Conservation (phyloP, 1,140 invertebrate genomes). For the Drosophila nasuta region DNA sequence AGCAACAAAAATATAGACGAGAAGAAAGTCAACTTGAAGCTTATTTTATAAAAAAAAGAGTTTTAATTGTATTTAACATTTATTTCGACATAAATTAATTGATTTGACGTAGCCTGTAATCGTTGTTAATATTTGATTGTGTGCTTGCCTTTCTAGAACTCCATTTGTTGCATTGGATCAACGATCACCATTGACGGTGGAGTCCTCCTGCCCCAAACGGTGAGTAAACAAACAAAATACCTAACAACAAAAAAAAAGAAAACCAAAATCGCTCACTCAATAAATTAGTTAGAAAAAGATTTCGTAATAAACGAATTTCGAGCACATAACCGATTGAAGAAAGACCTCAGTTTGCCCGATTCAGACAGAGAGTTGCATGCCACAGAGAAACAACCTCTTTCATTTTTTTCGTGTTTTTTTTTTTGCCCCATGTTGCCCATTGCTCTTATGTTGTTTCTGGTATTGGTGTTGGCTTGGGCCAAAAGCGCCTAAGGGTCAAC, state of each 20-base stretch:
- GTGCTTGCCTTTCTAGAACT: constrained; percentile 62
- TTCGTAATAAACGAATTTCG: constrained; percentile 80
- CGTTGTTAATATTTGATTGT: constrained; percentile 6
- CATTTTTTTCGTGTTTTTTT: constrained; percentile 20
- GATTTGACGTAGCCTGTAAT: constrained; percentile 5
- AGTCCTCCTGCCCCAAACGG: constrained; percentile 84
- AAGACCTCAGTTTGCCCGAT: constrained; percentile 30
- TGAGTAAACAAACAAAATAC: constrained; percentile 57
- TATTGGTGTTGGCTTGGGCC: constrained; percentile 53
- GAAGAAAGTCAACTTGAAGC: constrained; percentile 1
- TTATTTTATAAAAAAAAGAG: neutral
- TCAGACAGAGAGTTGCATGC: constrained; percentile 40
- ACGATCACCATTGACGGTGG: constrained; percentile 84
- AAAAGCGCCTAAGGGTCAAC: constrained; percentile 66
- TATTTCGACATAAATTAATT: neutral
- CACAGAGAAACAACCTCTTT: constrained; percentile 48
- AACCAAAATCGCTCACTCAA: constrained; percentile 33
- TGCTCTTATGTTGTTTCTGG: constrained; percentile 17
- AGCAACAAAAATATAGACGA: neutral
- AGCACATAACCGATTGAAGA: constrained; percentile 45
- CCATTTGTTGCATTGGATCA: constrained; percentile 85
- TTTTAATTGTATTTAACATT: neutral
- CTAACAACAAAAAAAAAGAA: neutral
- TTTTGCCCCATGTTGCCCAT: neutral
- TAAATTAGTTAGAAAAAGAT: constrained; percentile 78